These are phyloP conservation scores for Loris lydekkerianus DNA, from an alignment of 2,797 vertebrate genomes.

Conservation along the genomic window DNA sequence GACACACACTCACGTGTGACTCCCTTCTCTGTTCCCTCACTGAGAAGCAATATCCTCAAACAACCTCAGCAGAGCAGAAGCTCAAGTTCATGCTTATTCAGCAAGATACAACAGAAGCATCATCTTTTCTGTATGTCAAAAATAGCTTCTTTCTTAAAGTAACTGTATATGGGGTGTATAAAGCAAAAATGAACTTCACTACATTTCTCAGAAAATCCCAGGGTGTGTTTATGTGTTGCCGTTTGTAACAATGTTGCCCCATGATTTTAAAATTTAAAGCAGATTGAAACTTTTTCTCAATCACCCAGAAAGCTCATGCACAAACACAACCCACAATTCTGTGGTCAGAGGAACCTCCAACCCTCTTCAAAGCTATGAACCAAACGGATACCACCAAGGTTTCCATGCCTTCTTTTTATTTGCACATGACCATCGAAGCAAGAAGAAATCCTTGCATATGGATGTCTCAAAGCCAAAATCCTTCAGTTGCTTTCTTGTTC, in stretches of 20 bases:
- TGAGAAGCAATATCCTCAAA: background rate
- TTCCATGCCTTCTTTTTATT: background rate
- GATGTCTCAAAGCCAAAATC: background rate
- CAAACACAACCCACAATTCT: background rate
- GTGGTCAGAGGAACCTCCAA: background rate
- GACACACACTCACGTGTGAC: background rate
- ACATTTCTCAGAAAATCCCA: slow-evolving; percentile 12
- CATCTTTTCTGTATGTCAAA: slow-evolving; percentile 1
- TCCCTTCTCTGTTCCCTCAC: too few species aligned
- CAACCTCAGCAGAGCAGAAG: background rate
- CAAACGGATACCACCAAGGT: background rate
- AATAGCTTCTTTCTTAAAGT: slow-evolving; percentile 59
- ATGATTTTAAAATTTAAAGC: slow-evolving; percentile 51
- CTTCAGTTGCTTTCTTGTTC: slow-evolving; percentile 12
- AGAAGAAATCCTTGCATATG: background rate
- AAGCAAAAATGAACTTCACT: slow-evolving; percentile 35
- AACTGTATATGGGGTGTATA: background rate
- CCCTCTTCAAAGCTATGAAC: background rate
- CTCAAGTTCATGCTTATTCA: slow-evolving; percentile 25
- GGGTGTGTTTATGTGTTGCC: background rate
- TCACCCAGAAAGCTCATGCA: slow-evolving; percentile 23
- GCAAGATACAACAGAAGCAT: slow-evolving; percentile 27
- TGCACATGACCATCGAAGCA: background rate
- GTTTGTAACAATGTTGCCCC: slow-evolving; percentile 12
- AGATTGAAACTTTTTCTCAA: slow-evolving; percentile 23